These are phyloP conservation scores for Xiphophorus birchmanni DNA, from an alignment of 2,797 vertebrate species.

Conservation along the genomic window DNA sequence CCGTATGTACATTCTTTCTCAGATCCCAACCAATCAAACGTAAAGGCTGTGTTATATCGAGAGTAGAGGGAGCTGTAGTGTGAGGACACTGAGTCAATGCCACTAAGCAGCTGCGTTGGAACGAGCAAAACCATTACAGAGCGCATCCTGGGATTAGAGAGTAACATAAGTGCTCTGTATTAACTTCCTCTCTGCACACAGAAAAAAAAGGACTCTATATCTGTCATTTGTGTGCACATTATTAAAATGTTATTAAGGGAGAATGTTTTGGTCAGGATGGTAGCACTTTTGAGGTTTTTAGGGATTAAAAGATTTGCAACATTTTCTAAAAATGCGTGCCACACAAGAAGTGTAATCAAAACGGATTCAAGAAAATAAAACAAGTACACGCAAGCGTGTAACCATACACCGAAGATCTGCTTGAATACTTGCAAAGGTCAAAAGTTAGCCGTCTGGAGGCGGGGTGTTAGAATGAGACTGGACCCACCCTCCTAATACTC, in stretches of 20 bases:
- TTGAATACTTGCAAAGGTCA: conserved; percentile 8
- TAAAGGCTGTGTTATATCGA: conserved; percentile 27
- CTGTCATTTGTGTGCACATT: conserved; percentile 71
- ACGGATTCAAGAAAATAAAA: conserved; percentile 16
- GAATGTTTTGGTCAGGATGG: conserved; percentile 63
- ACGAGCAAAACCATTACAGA: conserved; percentile 73
- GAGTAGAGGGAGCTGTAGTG: conserved; percentile 72
- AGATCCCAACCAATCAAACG: conserved; percentile 36
- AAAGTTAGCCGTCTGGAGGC: conserved; percentile 31
- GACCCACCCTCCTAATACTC: conserved; percentile 26
- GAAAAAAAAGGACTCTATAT: conserved; percentile 61
- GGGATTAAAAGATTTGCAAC: conserved; percentile 74
- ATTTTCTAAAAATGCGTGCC: conserved; percentile 61
- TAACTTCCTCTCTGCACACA: conserved; percentile 51
- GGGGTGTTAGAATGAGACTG: conserved; percentile 40
- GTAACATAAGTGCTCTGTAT: conserved; percentile 76
- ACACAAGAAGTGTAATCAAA: conserved; percentile 50
- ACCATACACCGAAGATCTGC: conserved; percentile 33
- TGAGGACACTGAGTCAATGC: conserved; percentile 55
- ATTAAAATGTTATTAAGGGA: conserved; percentile 64
- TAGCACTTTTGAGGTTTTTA: conserved; percentile 57
- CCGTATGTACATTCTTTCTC: conserved; percentile 10
- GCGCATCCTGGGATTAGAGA: conserved; percentile 80
- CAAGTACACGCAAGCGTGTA: conserved; percentile 27
- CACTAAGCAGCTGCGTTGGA: conserved; percentile 73